Evolutionary conservation across 2,888 invertebrate species (phyloP), one percentile per base, ranked within the genome.

Genomic region (Nemapogon koenigi): DNA sequence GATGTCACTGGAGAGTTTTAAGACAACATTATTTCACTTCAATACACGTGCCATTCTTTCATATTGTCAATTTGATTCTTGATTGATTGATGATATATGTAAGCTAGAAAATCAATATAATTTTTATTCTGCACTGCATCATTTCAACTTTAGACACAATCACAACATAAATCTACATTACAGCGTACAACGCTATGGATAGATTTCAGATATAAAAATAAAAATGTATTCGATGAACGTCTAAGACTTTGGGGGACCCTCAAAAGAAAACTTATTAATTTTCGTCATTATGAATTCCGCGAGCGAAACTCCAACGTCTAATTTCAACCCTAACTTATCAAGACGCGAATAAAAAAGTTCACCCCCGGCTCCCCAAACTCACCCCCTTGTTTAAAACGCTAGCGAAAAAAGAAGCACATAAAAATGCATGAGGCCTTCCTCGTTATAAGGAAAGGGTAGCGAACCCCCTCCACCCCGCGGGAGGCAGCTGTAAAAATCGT

Each of bases 341-440:
- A 79, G 80, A 80, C 76, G 76, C 73, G 78, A 73, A 78, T 78
- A 79, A 79, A 80, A 76, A 79, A 76, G 69, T 73, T 71, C 73
- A 66, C 76, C 71, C 73, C 42, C 66, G 65, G 53, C 55, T 54
- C 76, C 75, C 67, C 62, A 61, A 57, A 59, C 72, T 72, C 75
- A 73, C 76, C 78, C 79, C 76, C 79, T 79, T 78, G 78, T 79
- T 80, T 80, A 79, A 80, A 80, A 79, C 73, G 78, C 76, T 69
- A 72, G 59, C 78, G 76, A 80, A 80, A 80, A 80, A 80, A 79
- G 80, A 76, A 79, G 80, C 78, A 80, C 80, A 80, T 80, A 80
- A 80, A 80, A 80, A 80, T 80, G 80, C 80, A 80, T 80, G 80
- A 80, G 80, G 79, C 79, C 78, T 75, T 79, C 79, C 78, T 80